Conservation (phyloP, 2,113 vertebrate genomes). For the Mesoclemmys tuberculata region DNA sequence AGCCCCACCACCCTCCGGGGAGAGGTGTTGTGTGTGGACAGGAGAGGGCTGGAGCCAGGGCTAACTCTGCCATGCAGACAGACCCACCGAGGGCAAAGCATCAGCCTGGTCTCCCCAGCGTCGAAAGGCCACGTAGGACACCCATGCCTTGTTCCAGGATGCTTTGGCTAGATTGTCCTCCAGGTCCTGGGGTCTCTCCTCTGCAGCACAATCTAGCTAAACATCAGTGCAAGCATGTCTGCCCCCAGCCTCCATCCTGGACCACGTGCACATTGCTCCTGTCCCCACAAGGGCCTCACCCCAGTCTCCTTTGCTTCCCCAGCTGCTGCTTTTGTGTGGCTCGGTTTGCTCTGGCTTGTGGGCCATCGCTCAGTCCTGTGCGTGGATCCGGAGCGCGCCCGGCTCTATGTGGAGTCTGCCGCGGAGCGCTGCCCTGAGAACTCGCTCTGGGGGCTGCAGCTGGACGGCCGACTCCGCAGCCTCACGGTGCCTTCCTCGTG, state of each 20-base stretch:
- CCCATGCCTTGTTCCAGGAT: not conserved
- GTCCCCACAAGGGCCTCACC: not conserved
- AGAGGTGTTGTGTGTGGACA: too few relatives aligned
- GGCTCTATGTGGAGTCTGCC: not conserved
- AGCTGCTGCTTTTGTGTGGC: conserved; percentile 13
- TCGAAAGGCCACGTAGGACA: not conserved
- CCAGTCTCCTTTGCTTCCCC: not conserved
- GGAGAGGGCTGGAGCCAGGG: too few relatives aligned
- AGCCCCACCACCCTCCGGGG: too few relatives aligned
- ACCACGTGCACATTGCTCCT: not conserved
- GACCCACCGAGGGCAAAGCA: not conserved
- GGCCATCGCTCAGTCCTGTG: not conserved
- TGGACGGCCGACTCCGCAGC: not conserved
- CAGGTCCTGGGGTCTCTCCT: too few relatives aligned
- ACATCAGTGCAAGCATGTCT: not conserved
- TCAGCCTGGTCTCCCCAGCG: not conserved
- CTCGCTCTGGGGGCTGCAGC: conserved; percentile 6
- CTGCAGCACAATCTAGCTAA: too few relatives aligned
- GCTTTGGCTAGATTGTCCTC: too few relatives aligned
- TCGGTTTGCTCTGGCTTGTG: not conserved
- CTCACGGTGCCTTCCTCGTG: not conserved
- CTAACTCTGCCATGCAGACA: not conserved
- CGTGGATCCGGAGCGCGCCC: not conserved
- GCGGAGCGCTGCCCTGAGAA: not conserved
- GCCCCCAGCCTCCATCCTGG: not conserved